Evolutionary conservation across 2,113 vertebrate genomes (phyloP).

Genomic region (Apodemus speciosus): DNA sequence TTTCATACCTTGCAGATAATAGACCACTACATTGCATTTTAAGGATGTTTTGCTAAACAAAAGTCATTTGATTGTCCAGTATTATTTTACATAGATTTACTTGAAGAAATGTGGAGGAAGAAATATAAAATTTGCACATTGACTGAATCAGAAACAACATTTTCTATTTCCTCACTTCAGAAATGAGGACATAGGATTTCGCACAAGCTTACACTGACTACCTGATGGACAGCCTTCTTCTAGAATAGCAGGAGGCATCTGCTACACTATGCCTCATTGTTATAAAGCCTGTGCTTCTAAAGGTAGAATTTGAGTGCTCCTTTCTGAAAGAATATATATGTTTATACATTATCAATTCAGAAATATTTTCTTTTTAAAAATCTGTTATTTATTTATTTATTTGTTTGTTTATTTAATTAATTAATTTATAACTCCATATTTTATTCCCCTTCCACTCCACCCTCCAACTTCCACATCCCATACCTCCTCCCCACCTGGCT

Average conservation of each 20-base stretch:
- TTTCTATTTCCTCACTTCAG: neutral
- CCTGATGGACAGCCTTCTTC: neutral
- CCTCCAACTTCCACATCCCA: too few species aligned
- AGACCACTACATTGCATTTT: neutral
- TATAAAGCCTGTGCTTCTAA: neutral
- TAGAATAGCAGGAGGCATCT: neutral
- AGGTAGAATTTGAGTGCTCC: neutral
- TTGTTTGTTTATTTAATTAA: too few species aligned
- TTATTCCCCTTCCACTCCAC: too few species aligned
- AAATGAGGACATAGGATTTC: neutral
- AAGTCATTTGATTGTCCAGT: neutral
- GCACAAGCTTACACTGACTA: neutral
- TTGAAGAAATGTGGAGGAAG: neutral
- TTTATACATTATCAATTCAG: neutral
- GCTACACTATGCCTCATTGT: neutral
- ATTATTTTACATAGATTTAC: neutral
- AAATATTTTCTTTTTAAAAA: neutral
- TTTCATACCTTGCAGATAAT: neutral
- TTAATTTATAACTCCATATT: too few species aligned
- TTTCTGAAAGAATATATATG: neutral
- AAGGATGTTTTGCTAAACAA: neutral
- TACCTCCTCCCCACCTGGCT: too few species aligned
- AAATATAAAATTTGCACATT: neutral
- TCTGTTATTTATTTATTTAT: too few species aligned
- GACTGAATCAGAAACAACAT: neutral